A percentile compares a stretch with the other conserved stretches of the same genome.
Conservation (phyloP, 2,113 vertebrate species). For the Lipophrys pholis region DNA sequence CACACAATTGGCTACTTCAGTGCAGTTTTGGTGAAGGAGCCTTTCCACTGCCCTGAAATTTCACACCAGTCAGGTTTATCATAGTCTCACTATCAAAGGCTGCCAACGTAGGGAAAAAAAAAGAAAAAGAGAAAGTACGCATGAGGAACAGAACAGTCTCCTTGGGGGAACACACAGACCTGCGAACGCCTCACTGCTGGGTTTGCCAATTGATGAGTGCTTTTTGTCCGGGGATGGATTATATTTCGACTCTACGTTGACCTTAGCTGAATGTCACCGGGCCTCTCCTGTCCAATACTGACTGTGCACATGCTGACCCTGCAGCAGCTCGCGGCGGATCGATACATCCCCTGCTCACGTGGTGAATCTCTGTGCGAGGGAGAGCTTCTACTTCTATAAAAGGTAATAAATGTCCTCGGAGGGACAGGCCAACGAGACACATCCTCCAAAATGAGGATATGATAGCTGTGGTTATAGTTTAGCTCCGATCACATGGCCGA, state of each 20-base stretch:
- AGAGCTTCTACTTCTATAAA: conserved; percentile 25
- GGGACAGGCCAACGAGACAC: conserved; percentile 21
- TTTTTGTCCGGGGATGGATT: conserved; percentile 66
- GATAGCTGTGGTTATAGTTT: background rate
- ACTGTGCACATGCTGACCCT: conserved; percentile 73
- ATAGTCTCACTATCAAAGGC: conserved; percentile 37
- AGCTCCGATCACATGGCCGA: conserved; percentile 1
- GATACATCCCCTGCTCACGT: conserved; percentile 54
- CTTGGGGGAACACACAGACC: conserved; percentile 45
- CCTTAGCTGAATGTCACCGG: conserved; percentile 76
- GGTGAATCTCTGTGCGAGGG: conserved; percentile 20
- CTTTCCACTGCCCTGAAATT: background rate
- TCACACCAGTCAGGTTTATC: conserved; percentile 24
- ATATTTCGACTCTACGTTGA: conserved; percentile 66
- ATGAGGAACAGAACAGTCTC: conserved; percentile 51
- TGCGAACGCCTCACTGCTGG: conserved; percentile 43
- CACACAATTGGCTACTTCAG: no score
- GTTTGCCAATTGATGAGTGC: conserved; percentile 44
- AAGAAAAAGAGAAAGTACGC: conserved; percentile 11
- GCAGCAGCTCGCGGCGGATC: conserved; percentile 67
- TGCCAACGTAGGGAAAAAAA: background rate
- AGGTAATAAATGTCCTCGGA: conserved; percentile 36
- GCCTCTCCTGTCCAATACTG: conserved; percentile 71
- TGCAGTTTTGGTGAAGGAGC: background rate
- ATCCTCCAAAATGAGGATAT: conserved; percentile 29